Evolutionary conservation across 53 echinoderm and acorn worm species (phyloP).

Genomic region (Crossaster papposus): DNA sequence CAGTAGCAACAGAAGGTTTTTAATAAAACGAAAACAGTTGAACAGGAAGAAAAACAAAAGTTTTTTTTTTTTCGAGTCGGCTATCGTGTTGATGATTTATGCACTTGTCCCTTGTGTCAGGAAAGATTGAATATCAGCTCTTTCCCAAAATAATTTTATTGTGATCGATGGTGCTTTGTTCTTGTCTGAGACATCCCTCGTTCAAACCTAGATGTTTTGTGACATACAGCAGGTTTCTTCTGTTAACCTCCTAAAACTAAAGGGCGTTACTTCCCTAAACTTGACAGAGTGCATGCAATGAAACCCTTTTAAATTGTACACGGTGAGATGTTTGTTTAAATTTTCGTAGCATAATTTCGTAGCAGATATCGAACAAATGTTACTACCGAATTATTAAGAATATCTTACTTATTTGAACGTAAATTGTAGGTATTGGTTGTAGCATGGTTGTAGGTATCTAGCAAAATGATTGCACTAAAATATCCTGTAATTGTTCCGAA

Average conservation of each 20-base stretch:
- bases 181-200: background rate
- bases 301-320: background rate
- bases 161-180: slow-evolving; percentile 24
- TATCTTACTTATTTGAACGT: too few species aligned
- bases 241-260: background rate
- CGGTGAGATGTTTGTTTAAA: background rate
- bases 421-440: too few species aligned
- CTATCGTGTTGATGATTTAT: background rate
- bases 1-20: too few species aligned
- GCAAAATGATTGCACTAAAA: too few species aligned
- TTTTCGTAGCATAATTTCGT: background rate
- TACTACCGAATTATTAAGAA: too few species aligned
- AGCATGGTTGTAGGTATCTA: too few species aligned
- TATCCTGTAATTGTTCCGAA: too few species aligned
- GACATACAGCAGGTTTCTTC: background rate
- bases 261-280: background rate
- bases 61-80: background rate
- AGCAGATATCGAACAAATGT: too few species aligned
- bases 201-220: background rate
- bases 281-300: background rate
- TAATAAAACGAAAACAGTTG: too few species aligned
- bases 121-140: slow-evolving; percentile 8
- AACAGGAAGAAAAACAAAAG: background rate
- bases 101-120: background rate
- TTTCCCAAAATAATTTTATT: slow-evolving; percentile 3